Evolutionary conservation across 2,888 invertebrate species (phyloP).

Genomic region (Nephrotoma flavescens): DNA sequence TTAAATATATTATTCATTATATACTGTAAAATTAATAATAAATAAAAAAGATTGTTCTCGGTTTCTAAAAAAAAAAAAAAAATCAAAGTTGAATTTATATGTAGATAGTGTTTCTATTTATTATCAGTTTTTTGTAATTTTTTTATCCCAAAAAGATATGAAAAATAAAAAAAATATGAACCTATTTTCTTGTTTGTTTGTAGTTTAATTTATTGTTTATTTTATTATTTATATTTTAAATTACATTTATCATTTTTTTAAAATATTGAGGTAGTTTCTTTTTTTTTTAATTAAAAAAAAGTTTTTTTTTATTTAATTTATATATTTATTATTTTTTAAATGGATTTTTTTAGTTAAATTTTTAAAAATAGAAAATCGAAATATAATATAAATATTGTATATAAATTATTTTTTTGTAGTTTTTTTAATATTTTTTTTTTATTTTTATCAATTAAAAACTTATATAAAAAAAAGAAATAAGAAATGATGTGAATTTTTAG

Average conservation of each 20-base stretch:
- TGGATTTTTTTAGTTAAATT: not conserved
- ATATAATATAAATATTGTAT: conserved; percentile 4
- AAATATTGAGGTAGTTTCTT: conserved; percentile 5
- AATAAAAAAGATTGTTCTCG: not conserved
- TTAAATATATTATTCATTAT: not conserved
- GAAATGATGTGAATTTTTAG: conserved; percentile 34
- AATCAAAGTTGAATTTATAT: not conserved
- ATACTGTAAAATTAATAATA: not conserved
- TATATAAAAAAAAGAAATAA: conserved; percentile 39
- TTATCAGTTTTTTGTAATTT: not conserved
- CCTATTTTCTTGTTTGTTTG: not conserved
- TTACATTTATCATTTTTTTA: not conserved
- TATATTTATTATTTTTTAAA: not conserved
- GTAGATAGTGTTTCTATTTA: not conserved
- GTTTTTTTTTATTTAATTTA: not conserved
- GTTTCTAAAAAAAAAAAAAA: no score
- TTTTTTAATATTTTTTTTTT: conserved; percentile 28
- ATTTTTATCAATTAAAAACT: not conserved
- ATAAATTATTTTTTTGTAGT: conserved; percentile 22
- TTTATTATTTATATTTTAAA: conserved; percentile 2
- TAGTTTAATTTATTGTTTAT: not conserved
- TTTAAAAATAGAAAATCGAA: conserved; percentile 4
- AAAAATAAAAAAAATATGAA: not conserved
- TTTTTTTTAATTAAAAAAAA: not conserved
- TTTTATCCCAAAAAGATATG: not conserved